Percentiles rank a stretch among this genome's conserved stretches.
These are phyloP conservation scores for Turnix velox DNA, from an alignment of 2,113 vertebrate genomes.

Conservation along the genomic window DNA sequence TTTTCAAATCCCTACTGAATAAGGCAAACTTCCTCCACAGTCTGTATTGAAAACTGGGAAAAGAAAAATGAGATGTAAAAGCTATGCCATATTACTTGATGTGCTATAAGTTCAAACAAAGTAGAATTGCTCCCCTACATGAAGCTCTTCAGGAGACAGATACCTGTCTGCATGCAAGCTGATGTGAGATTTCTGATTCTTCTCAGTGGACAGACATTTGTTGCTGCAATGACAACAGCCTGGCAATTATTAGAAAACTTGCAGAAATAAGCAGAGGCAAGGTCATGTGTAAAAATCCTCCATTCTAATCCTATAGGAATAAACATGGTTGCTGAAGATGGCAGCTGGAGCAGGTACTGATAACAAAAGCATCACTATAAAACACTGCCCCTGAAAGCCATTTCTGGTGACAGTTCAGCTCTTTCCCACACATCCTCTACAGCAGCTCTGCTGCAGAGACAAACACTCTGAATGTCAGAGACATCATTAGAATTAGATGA, in stretches of 20 bases:
- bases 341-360: not conserved
- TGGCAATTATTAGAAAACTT: not conserved
- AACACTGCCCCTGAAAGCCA: not conserved
- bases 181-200: fast-evolving
- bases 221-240: not conserved
- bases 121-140: fast-evolving
- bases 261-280: not conserved
- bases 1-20: not conserved
- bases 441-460: not conserved
- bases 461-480: not conserved
- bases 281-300: not conserved
- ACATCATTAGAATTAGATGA: not conserved
- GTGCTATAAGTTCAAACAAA: not conserved
- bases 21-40: not conserved
- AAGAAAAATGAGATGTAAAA: not conserved
- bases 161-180: not conserved
- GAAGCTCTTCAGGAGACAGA: not conserved
- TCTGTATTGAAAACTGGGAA: not conserved
- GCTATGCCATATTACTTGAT: not conserved
- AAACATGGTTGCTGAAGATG: not conserved
- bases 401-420: not conserved
- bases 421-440: not conserved
- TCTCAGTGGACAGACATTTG: not conserved
- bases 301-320: fast-evolving
- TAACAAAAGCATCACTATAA: not conserved